Evolutionary conservation across 2,113 vertebrate genomes (phyloP).

Genomic region (Fregetta grallaria): DNA sequence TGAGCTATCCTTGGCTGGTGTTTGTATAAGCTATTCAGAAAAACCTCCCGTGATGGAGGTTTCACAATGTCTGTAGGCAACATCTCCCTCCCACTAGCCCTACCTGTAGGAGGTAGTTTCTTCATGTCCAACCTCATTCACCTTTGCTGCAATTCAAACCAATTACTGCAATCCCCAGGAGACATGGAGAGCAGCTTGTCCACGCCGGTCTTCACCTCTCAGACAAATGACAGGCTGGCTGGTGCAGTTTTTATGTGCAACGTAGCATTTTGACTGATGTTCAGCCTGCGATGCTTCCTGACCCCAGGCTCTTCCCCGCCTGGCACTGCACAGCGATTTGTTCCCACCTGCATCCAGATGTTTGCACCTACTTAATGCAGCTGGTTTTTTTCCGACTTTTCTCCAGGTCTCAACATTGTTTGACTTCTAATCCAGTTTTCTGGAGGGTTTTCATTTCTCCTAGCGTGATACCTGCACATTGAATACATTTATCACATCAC

Average conservation of each 20-base stretch:
- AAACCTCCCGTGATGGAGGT: background rate
- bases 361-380: background rate
- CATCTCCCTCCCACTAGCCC: background rate
- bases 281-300: background rate
- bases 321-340: background rate
- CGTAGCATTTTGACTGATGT: background rate
- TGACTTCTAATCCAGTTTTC: background rate
- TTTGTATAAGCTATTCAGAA: background rate
- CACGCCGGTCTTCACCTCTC: background rate
- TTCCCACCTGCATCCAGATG: background rate
- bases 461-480: accelerated
- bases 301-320: background rate
- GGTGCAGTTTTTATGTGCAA: background rate
- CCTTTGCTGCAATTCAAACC: background rate
- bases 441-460: background rate
- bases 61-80: background rate
- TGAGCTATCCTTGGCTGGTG: background rate
- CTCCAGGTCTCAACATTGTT: background rate
- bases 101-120: background rate
- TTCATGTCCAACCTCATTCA: background rate
- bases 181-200: background rate
- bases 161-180: background rate
- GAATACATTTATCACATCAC: background rate
- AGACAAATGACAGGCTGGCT: background rate
- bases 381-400: background rate